Evolutionary conservation across 2,797 vertebrate genomes (phyloP).

Genomic region (Rallus crepitans): DNA sequence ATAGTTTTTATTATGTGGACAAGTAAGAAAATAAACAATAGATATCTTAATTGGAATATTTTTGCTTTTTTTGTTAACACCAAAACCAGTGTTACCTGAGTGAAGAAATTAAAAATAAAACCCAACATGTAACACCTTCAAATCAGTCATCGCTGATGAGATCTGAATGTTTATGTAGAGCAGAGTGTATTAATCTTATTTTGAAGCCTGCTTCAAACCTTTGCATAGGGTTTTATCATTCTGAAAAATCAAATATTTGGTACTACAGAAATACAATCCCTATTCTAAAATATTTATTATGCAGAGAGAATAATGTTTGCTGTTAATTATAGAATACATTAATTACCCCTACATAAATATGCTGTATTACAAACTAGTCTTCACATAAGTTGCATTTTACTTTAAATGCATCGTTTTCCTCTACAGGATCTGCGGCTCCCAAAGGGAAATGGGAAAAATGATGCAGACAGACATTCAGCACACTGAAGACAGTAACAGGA

Average conservation of each 20-base stretch:
- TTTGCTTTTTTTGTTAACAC: neutral
- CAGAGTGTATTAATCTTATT: neutral
- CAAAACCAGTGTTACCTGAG: neutral
- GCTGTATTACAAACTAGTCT: neutral
- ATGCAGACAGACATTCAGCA: neutral
- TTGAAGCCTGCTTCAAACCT: neutral
- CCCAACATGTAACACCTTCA: neutral
- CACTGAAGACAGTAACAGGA: neutral
- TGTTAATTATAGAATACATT: neutral
- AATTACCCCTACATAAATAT: neutral
- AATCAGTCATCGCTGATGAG: neutral
- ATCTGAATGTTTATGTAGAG: neutral
- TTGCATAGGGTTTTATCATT: neutral
- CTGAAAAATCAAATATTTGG: neutral
- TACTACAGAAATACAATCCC: neutral
- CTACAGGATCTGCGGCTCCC: neutral
- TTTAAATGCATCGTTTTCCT: neutral
- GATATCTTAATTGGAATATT: neutral
- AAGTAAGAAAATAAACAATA: neutral
- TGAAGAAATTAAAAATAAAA: neutral
- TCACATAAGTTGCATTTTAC: neutral
- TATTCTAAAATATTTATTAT: neutral
- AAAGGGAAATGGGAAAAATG: neutral
- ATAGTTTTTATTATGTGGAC: neutral
- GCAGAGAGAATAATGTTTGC: neutral